Conservation (phyloP, 2,797 vertebrate genomes). For the Cryptoblepharus egeriae region DNA sequence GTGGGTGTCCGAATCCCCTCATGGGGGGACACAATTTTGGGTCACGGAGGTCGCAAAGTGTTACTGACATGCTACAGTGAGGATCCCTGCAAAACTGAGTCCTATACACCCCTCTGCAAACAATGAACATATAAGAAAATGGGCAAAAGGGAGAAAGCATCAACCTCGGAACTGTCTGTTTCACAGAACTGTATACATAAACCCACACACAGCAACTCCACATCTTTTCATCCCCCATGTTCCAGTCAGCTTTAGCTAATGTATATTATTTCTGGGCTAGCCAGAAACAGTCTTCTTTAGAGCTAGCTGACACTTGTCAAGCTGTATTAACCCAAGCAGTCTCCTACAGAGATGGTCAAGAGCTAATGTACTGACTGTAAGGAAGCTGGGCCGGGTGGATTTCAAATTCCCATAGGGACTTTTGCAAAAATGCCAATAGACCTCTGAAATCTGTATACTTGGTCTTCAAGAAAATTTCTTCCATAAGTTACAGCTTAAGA, state of each 20-base stretch:
- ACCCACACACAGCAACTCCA: not conserved
- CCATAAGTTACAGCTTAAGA: conserved; percentile 34
- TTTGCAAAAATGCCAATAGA: conserved; percentile 1
- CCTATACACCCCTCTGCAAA: too few relatives aligned
- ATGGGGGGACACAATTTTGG: too few relatives aligned
- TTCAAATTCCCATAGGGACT: not conserved
- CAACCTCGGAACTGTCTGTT: not conserved
- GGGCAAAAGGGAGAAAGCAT: not conserved
- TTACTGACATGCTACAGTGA: too few relatives aligned
- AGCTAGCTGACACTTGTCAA: not conserved
- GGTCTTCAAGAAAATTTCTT: conserved; percentile 34
- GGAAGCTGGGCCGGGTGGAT: not conserved
- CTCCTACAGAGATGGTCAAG: not conserved
- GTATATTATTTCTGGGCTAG: not conserved
- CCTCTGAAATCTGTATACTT: not conserved
- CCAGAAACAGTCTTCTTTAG: not conserved
- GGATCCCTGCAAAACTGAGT: too few relatives aligned
- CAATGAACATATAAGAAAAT: not conserved
- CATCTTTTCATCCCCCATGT: not conserved
- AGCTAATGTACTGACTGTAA: not conserved
- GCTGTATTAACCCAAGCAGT: not conserved
- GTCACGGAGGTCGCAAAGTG: too few relatives aligned
- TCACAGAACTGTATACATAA: not conserved
- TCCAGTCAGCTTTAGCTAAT: not conserved
- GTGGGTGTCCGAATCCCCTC: too few relatives aligned